These are phyloP conservation scores for Tetropium fuscum DNA, from an alignment of 2,888 invertebrate genomes.

Conservation along the genomic window DNA sequence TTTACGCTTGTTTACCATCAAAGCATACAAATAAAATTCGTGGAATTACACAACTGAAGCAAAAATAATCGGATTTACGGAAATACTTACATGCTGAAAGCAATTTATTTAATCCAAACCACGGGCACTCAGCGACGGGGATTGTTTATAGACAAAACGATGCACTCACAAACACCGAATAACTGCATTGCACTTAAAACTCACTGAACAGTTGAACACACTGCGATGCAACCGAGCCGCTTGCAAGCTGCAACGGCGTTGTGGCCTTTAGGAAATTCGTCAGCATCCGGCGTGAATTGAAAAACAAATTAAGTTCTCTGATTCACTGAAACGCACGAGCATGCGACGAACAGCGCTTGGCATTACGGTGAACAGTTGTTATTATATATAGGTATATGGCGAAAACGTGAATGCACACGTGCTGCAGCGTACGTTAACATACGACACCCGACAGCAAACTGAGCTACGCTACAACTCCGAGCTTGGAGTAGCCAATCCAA, in stretches of 20 bases:
- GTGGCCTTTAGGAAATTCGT: not conserved
- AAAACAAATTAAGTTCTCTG: not conserved
- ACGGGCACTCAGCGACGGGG: not conserved
- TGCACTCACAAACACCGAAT: slow-evolving; percentile 6
- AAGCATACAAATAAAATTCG: no score
- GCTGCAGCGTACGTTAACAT: not conserved
- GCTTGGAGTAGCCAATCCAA: slow-evolving; percentile 31
- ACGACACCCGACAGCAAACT: slow-evolving; percentile 6
- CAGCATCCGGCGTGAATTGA: not conserved
- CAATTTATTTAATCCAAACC: slow-evolving; percentile 1
- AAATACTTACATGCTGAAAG: no score
- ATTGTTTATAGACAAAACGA: not conserved
- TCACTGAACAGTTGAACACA: not conserved
- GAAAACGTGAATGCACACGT: slow-evolving; percentile 2
- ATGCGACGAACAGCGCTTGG: not conserved
- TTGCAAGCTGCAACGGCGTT: no score
- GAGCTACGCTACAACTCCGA: not conserved
- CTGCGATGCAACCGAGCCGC: no score
- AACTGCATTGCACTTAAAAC: slow-evolving; percentile 7
- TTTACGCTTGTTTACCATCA: no score
- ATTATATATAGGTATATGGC: not conserved
- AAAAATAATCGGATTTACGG: no score
- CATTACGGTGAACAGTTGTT: not conserved
- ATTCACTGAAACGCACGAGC: slow-evolving; percentile 11
- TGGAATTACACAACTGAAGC: no score